phyloP scores from a whole-genome alignment of 2,113 vertebrate species.

The Panurus biarmicus region DNA sequence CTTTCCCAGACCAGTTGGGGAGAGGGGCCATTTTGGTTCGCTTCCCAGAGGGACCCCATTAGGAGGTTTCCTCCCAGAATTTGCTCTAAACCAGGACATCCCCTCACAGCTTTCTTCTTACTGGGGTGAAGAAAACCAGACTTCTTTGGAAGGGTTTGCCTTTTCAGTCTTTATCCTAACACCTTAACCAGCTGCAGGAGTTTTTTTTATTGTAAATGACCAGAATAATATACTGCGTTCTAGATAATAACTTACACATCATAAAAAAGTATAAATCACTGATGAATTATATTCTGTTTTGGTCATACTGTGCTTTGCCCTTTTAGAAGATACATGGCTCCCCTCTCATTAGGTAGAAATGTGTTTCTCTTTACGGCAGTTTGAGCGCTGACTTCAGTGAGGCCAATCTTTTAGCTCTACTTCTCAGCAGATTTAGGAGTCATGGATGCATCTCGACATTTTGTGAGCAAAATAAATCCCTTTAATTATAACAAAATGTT shows the following conservation, averaged over 20 bases:
- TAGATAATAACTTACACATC: background rate
- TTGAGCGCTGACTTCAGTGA: background rate
- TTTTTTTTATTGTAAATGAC: background rate
- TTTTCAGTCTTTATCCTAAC: background rate
- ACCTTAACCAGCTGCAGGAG: background rate
- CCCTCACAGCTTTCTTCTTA: background rate
- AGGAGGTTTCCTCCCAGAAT: too few relatives aligned
- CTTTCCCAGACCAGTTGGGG: too few relatives aligned
- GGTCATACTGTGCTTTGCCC: background rate
- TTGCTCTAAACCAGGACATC: too few relatives aligned
- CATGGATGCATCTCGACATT: background rate
- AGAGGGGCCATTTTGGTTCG: too few relatives aligned
- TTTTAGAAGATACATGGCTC: background rate
- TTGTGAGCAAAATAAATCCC: conserved; percentile 18
- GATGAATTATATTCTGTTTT: background rate
- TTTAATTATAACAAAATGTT: conserved; percentile 36
- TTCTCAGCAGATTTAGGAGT: background rate
- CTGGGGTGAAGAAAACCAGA: background rate
- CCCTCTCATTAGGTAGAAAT: background rate
- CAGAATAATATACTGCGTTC: background rate
- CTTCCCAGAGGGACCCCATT: too few relatives aligned
- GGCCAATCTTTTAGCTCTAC: background rate
- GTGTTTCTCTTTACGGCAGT: background rate
- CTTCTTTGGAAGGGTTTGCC: background rate
- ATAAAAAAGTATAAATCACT: background rate